These are phyloP conservation scores for Albula goreensis DNA, from an alignment of 2,113 vertebrate genomes.

Conservation along the genomic window DNA sequence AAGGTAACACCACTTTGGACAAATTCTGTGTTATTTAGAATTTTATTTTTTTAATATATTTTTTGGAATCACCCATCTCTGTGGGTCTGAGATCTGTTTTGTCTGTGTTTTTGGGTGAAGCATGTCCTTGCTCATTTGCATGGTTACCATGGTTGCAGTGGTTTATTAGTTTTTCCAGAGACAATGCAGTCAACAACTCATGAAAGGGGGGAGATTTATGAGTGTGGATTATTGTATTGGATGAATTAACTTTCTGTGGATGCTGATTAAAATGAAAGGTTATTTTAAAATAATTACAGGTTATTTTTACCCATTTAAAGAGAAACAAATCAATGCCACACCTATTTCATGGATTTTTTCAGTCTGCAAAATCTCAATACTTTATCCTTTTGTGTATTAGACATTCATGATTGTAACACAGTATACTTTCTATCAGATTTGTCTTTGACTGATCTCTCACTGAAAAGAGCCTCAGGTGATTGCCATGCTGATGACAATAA, in stretches of 20 bases:
- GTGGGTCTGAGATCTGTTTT: background rate
- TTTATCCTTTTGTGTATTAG: background rate
- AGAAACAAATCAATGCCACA: background rate
- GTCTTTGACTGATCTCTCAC: background rate
- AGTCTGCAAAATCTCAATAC: background rate
- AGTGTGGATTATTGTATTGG: background rate
- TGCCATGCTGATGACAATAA: background rate
- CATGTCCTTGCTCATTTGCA: conserved; percentile 1
- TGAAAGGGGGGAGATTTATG: background rate
- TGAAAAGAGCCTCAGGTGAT: background rate
- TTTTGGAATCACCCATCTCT: background rate
- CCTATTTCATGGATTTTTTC: too few species aligned
- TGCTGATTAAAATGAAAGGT: background rate
- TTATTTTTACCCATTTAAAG: background rate
- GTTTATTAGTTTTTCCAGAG: background rate
- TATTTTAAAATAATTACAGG: background rate
- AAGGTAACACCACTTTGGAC: background rate
- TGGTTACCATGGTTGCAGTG: conserved; percentile 27
- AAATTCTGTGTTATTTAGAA: background rate
- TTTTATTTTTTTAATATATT: background rate
- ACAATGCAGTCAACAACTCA: background rate
- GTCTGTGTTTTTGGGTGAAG: background rate
- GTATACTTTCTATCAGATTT: background rate
- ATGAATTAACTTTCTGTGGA: background rate
- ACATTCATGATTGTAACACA: background rate